Evolutionary conservation across 2,113 vertebrate species (phyloP).

Genomic region (Megaptera novaeangliae): DNA sequence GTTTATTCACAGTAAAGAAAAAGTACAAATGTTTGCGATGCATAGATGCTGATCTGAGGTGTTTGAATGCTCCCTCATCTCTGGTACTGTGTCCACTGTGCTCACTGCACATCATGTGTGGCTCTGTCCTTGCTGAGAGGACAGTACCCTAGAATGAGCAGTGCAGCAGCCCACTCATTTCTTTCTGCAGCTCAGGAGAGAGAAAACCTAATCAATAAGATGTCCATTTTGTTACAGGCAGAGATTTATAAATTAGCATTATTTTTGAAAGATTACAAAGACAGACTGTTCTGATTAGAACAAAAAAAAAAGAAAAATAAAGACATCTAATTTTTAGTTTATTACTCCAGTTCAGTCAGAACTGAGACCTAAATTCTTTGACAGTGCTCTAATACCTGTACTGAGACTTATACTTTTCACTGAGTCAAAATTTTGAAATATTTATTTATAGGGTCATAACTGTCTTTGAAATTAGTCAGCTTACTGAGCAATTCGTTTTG

Average conservation of each 20-base stretch:
- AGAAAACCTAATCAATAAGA: not conserved
- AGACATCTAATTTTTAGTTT: not conserved
- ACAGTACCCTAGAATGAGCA: fast-evolving
- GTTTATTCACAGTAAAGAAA: not conserved
- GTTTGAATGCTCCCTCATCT: not conserved
- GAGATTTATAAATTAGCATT: not conserved
- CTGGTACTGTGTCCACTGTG: no score
- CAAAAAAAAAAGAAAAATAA: not conserved
- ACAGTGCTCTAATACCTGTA: not conserved
- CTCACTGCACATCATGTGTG: fast-evolving
- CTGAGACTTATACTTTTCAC: not conserved
- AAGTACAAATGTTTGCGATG: not conserved
- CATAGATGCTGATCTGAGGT: fast-evolving
- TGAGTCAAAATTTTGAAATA: not conserved
- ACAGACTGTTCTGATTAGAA: not conserved
- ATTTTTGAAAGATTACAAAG: conserved; percentile 21
- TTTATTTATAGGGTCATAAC: not conserved
- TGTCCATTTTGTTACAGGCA: not conserved
- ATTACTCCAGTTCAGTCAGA: not conserved
- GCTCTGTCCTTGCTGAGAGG: not conserved
- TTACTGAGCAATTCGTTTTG: not conserved
- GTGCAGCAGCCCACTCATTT: not conserved
- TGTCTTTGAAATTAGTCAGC: not conserved
- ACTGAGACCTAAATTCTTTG: not conserved
- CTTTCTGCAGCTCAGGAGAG: not conserved